A percentile compares a stretch with the other conserved stretches of the same genome.
Conservation (phyloP, 2,797 vertebrate species). For the Dendrocincla fuliginosa region DNA sequence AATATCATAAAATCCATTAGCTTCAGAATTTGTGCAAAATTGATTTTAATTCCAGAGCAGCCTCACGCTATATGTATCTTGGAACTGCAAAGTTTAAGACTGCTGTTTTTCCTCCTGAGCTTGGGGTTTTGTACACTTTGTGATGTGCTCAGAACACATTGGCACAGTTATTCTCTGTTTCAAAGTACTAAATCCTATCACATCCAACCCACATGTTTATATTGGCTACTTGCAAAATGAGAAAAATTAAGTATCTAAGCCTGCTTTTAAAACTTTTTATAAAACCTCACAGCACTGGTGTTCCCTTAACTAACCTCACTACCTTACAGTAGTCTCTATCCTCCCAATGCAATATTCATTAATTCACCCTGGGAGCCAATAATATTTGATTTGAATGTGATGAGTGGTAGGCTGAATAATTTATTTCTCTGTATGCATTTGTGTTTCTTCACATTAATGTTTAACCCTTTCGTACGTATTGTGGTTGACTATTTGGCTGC, state of each 20-base stretch:
- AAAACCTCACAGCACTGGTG: background rate
- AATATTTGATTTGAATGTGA: background rate
- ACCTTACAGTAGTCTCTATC: background rate
- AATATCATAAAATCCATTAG: background rate
- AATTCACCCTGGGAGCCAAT: background rate
- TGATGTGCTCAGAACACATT: background rate
- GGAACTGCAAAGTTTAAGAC: background rate
- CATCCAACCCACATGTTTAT: slow-evolving; percentile 22
- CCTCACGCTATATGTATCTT: background rate
- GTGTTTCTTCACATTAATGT: background rate
- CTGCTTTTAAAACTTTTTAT: background rate
- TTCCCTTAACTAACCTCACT: slow-evolving; percentile 20
- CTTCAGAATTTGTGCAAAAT: background rate
- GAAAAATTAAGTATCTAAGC: slow-evolving; percentile 24
- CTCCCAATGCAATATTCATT: background rate
- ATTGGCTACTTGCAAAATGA: slow-evolving; percentile 11
- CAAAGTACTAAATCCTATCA: slow-evolving; percentile 30
- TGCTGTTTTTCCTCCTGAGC: background rate
- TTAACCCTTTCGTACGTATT: background rate
- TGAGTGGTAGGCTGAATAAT: background rate
- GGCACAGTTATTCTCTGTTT: background rate
- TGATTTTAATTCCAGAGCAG: background rate
- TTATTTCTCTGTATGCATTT: background rate
- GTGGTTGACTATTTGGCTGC: background rate
- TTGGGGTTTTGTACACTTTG: background rate